A percentile compares a stretch with the other conserved stretches of the same genome.
Evolutionary conservation across 2,113 vertebrate species (phyloP).

Genomic region (Tyto alba): DNA sequence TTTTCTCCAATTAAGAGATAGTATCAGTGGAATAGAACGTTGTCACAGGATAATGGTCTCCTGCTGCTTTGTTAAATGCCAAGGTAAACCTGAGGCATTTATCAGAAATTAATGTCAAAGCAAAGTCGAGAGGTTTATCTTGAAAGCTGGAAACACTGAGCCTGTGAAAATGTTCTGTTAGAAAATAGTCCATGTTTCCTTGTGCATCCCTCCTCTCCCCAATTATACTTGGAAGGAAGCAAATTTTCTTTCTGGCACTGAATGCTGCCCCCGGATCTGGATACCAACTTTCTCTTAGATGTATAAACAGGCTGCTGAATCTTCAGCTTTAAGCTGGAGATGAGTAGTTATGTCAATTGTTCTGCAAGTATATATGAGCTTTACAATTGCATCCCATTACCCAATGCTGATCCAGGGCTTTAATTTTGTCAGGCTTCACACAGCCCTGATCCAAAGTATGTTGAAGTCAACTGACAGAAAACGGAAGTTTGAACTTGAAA

Average conservation of each 20-base stretch:
- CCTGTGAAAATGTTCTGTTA: background rate
- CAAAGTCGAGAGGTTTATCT: conserved; percentile 65
- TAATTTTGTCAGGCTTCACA: background rate
- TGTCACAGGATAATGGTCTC: conserved; percentile 67
- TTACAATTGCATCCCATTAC: background rate
- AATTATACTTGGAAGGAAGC: background rate
- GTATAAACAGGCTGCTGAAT: background rate
- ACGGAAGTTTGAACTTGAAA: background rate
- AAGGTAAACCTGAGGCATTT: conserved; percentile 69
- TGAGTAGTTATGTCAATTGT: background rate
- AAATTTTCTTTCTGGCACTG: background rate
- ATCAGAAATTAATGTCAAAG: conserved; percentile 73
- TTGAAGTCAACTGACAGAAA: background rate
- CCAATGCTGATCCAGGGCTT: background rate
- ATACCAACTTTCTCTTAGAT: background rate
- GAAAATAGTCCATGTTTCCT: background rate
- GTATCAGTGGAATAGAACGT: conserved; percentile 63
- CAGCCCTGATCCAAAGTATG: background rate
- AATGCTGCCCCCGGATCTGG: background rate
- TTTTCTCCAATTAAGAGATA: conserved; percentile 72
- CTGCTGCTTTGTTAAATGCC: conserved; percentile 69
- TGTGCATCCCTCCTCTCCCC: background rate
- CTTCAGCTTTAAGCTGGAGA: background rate
- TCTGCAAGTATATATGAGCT: background rate
- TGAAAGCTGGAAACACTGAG: conserved; percentile 21